Percentiles rank a stretch among this genome's conserved stretches.
phyloP scores from a whole-genome alignment of 2,113 vertebrate species.

The Crotalus horridus region DNA sequence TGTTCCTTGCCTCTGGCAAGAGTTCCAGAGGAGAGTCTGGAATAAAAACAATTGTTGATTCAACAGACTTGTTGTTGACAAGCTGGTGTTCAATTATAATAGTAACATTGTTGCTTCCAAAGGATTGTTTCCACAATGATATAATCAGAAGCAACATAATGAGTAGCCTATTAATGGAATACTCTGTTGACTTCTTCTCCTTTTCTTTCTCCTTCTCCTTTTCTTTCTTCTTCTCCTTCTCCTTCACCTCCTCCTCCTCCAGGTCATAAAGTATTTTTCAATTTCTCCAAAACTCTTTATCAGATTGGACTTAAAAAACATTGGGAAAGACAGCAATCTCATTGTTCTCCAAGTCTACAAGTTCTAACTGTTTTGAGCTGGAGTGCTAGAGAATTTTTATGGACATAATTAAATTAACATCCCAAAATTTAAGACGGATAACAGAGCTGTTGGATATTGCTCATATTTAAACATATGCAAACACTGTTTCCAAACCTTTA shows the following conservation, averaged over 20 bases:
- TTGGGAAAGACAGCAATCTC: no score
- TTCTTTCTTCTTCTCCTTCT: background rate
- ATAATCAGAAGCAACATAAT: background rate
- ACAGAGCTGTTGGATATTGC: background rate
- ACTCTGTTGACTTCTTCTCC: background rate
- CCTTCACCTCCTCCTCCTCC: background rate
- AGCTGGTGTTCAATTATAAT: conserved; percentile 5
- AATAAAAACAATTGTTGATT: background rate
- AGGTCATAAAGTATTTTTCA: background rate
- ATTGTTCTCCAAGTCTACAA: background rate
- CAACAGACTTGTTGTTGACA: conserved; percentile 9
- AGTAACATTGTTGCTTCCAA: conserved; percentile 1
- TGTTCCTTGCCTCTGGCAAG: background rate
- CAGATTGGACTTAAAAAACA: background rate
- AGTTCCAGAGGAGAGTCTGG: background rate
- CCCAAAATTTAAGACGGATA: background rate
- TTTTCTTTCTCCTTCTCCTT: background rate
- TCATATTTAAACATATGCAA: background rate
- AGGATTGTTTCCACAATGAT: background rate
- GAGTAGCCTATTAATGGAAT: background rate
- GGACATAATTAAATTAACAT: background rate
- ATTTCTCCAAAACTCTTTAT: background rate
- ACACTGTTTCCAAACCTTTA: no score
- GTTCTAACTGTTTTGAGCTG: background rate
- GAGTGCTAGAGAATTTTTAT: background rate